A percentile compares a stretch with the other conserved stretches of the same genome.
phyloP scores from a whole-genome alignment of 2,888 invertebrate species.

The Adela reaumurella region DNA sequence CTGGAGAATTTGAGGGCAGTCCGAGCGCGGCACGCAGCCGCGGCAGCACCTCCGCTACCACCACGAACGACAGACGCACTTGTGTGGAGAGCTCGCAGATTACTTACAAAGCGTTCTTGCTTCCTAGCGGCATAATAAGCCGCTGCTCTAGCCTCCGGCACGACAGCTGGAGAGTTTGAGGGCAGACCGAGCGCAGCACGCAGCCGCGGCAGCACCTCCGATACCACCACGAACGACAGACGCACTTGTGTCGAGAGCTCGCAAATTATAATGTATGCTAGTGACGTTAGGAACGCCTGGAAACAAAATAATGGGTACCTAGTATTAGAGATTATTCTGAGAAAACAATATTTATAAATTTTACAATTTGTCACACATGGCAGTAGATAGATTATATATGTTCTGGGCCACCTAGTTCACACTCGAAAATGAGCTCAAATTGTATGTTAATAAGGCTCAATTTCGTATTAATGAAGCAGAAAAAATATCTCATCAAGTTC shows the following conservation, averaged over 20 bases:
- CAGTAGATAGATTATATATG: too few relatives aligned
- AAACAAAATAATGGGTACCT: too few relatives aligned
- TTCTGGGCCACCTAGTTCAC: too few relatives aligned
- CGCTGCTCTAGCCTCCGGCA: conserved; percentile 18
- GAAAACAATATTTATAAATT: too few relatives aligned
- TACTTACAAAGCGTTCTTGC: conserved; percentile 32
- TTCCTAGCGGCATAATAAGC: conserved; percentile 25
- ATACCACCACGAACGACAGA: conserved; percentile 67
- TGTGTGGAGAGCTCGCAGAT: conserved; percentile 33
- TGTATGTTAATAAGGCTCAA: too few relatives aligned
- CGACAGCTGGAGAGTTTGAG: conserved; percentile 17
- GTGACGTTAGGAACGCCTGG: conserved; percentile 53
- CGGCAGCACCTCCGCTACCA: conserved; percentile 65
- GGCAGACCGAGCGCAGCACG: conserved; percentile 30
- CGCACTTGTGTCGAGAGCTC: conserved; percentile 60
- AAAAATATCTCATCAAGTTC: too few relatives aligned
- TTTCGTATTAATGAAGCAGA: too few relatives aligned
- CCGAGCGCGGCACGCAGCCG: conserved; percentile 37
- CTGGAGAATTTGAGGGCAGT: conserved; percentile 16
- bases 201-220: conserved; percentile 58
- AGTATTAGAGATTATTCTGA: too few relatives aligned
- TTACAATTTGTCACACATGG: too few relatives aligned
- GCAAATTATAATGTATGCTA: conserved; percentile 53
- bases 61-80: conserved; percentile 64
- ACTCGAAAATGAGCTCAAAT: too few relatives aligned